These are phyloP conservation scores for Actinia equina DNA, from an alignment of 64 coral and sea anemone species.

Conservation along the genomic window DNA sequence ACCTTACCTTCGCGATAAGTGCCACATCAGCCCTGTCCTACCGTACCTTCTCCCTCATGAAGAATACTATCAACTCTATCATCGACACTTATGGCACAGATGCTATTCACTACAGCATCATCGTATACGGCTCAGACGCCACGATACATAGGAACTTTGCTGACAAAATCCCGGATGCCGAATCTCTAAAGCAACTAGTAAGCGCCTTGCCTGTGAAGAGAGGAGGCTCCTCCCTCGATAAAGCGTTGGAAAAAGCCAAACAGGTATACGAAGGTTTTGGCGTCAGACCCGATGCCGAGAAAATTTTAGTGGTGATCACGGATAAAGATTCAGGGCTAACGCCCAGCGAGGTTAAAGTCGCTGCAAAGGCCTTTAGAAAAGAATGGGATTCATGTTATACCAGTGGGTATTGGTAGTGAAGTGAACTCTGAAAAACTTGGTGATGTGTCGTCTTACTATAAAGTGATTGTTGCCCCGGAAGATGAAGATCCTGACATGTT, in stretches of 20 bases:
- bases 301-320: conserved; percentile 31
- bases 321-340: conserved; percentile 26
- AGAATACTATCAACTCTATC: conserved; percentile 63
- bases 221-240: neutral
- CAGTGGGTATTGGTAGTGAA: conserved; percentile 51
- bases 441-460: conserved; percentile 20
- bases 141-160: conserved; percentile 17
- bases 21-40: conserved; percentile 33
- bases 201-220: neutral
- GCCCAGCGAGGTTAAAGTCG: neutral
- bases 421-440: conserved; percentile 15
- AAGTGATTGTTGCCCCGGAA: conserved; percentile 28
- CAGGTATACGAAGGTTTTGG: conserved; percentile 2
- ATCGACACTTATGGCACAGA: conserved; percentile 62
- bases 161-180: neutral
- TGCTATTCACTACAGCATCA: conserved; percentile 64
- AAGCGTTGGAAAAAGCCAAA: neutral
- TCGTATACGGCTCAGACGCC: conserved; percentile 62
- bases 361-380: conserved; percentile 18
- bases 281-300: conserved; percentile 14
- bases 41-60: conserved; percentile 59
- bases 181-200: neutral
- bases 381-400: conserved; percentile 32
- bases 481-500: conserved; percentile 38
- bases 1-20: conserved; percentile 66